Base-by-base conservation (phyloP, 1,140 invertebrate genomes). In the Subanguina moxae region DNA sequence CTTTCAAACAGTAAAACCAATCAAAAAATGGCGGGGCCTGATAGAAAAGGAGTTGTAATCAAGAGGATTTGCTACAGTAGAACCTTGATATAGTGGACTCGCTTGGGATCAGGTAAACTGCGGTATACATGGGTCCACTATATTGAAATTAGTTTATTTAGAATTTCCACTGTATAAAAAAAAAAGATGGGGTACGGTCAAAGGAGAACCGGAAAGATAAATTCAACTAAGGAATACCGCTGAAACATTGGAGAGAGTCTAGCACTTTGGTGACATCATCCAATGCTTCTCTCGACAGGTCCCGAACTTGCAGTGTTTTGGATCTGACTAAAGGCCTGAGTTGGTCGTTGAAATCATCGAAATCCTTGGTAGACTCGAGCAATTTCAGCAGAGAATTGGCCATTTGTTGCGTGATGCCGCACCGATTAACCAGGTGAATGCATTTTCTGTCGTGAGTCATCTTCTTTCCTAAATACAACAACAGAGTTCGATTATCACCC, bases 321-420 rank as follows among this genome's bases (percentile, higher is more conserved):
- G 38, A n/a, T 11, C 28, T n/a, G 11, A 62, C 11, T 27, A 63
- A 64, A 13, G 62, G 57, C 11, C 28, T n/a, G 11, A 63, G 57
- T 38, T 63, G 62, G 11, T 63, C 62, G 11, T 27, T 19, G 28
- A 63, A 64, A 11, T 46, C 57, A 62, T 46, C 25, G 57, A 63
- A 64, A 63, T 56, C 28, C n/a, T 21, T 11, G n/a, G 61, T 45
- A 19, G 62, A 27, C 62, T 63, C 62, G 11, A 63, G 57, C 11
- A 63, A 11, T 27, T 62, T 46, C 38, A 63, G 21, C 25, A 63
- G n/a, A n/a, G 62, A 52, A 56, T n/a, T 61, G 11, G 62, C 62
- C 11, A 64, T 46, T 63, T 63, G 62, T n/a, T 19, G 30, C 13
- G 30, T 63, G 62, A 63, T 11, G n/a, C 19, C 25, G 57, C 62